phyloP scores from a whole-genome alignment of 2,888 invertebrate genomes.

The Drosophila emarginata region DNA sequence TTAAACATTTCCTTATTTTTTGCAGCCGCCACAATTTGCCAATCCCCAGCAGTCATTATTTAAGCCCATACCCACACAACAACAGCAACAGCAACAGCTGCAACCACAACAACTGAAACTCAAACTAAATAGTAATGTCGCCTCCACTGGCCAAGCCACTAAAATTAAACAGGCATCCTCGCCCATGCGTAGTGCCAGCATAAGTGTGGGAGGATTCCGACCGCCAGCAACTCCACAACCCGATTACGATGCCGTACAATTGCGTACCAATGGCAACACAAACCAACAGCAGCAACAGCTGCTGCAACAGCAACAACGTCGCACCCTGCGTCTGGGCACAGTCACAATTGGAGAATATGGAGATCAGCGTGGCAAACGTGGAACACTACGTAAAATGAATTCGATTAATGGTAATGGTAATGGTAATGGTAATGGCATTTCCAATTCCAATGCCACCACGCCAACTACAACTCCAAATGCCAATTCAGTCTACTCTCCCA shows the following conservation, averaged over 20 bases:
- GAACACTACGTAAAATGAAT: slow-evolving; percentile 59
- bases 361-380: slow-evolving; percentile 76
- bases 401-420: slow-evolving; percentile 11
- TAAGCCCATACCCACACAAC: slow-evolving; percentile 21
- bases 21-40: slow-evolving; percentile 80
- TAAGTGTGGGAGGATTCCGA: slow-evolving; percentile 57
- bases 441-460: not conserved
- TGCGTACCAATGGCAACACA: slow-evolving; percentile 23
- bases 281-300: slow-evolving; percentile 10
- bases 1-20: not conserved
- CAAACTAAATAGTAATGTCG: slow-evolving; percentile 15
- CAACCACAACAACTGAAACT: slow-evolving; percentile 43
- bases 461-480: not conserved
- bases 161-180: slow-evolving; percentile 42
- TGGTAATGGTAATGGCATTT: too few relatives aligned
- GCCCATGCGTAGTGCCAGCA: slow-evolving; percentile 55
- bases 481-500: slow-evolving; percentile 28
- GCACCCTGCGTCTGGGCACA: slow-evolving; percentile 85
- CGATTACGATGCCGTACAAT: slow-evolving; percentile 69
- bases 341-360: slow-evolving; percentile 89
- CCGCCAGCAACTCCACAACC: slow-evolving; percentile 76
- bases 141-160: not conserved
- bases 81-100: slow-evolving; percentile 37
- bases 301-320: slow-evolving; percentile 71
- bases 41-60: slow-evolving; percentile 57